Evolutionary conservation across 2,888 invertebrate genomes (phyloP), one percentile per base, ranked within the genome.

Genomic region (Sesamia inferens): DNA sequence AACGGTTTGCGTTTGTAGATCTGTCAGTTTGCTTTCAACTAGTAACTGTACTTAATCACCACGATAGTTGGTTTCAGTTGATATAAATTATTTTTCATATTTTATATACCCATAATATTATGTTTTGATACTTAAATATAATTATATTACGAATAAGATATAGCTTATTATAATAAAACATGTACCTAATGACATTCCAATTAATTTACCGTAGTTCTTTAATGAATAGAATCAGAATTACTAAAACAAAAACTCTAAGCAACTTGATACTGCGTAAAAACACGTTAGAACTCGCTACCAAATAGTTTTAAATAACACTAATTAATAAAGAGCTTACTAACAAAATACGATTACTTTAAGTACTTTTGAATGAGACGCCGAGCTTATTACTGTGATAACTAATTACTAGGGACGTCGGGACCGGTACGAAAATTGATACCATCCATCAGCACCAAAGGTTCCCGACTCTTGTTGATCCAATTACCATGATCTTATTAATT

Each of bases 401-500:
- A 88, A 88, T 83, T 83, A 85, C 76, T 78, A 65, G 79, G 74
- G 81, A 80, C 81, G 84, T 84, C 76, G 85, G 79, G 85, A 80
- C 85, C 86, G 85, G 86, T 87, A 85, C 82, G 85, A 87, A 89
- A 93, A 90, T 91, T 90, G 87, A 92, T 92, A 89, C 88, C 85
- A 89, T 91, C 88, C 84, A 91, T 92, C 91, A 91, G 88, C 75
- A 87, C 84, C 87, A 88, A 90, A 90, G 89, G 86, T 87, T 75
- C 83, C 89, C 87, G 90, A 88, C 90, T 83, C 80, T 86, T 85
- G 77, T 88, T 90, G 89, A 89, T 91, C 91, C 90, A 92, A 92
- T 94, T 92, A 92, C 90, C 89, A 89, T 86, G 84, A 85, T 88
- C 88, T 90, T 91, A 92, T 94, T 94, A 94, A 95, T 93, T 92